Conservation (phyloP, 2,888 invertebrate genomes). For the Hypomecis punctinalis region DNA sequence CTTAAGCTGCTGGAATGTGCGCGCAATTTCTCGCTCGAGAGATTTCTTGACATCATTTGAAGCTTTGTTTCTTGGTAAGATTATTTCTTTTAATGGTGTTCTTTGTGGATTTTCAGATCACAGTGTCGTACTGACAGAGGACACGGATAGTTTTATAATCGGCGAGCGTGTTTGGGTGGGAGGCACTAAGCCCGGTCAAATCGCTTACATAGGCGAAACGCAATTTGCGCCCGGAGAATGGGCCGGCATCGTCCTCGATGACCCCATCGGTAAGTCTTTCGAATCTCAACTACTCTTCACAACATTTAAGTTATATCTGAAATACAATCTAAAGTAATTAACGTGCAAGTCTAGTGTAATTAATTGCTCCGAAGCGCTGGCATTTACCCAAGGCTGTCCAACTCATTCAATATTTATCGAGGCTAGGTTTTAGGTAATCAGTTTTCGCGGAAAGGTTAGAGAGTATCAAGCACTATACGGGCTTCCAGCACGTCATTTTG, state of each 20-base stretch:
- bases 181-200: constrained; percentile 95
- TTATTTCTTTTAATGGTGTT: constrained; percentile 14
- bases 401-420: constrained; percentile 27
- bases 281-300: neutral
- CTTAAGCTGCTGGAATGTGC: constrained; percentile 41
- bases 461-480: constrained; percentile 16
- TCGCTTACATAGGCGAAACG: constrained; percentile 97
- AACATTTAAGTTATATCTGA: constrained; percentile 1
- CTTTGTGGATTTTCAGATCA: constrained; percentile 86
- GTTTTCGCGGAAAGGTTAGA: constrained; percentile 19
- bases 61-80: constrained; percentile 15
- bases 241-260: constrained; percentile 98
- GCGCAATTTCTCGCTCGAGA: constrained; percentile 24
- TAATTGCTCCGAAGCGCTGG: constrained; percentile 14
- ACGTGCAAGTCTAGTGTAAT: constrained; percentile 11
- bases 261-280: constrained; percentile 91
- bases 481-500: constrained; percentile 2
- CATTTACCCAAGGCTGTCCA: constrained; percentile 20
- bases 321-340: constrained; percentile 10
- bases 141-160: constrained; percentile 97
- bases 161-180: constrained; percentile 98
- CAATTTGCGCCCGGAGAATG: constrained; percentile 99
- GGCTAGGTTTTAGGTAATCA: constrained; percentile 15
- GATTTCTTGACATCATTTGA: constrained; percentile 20
- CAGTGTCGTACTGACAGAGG: constrained; percentile 92